Base-by-base conservation (phyloP, 1,140 invertebrate species). In the Periplaneta americana region DNA sequence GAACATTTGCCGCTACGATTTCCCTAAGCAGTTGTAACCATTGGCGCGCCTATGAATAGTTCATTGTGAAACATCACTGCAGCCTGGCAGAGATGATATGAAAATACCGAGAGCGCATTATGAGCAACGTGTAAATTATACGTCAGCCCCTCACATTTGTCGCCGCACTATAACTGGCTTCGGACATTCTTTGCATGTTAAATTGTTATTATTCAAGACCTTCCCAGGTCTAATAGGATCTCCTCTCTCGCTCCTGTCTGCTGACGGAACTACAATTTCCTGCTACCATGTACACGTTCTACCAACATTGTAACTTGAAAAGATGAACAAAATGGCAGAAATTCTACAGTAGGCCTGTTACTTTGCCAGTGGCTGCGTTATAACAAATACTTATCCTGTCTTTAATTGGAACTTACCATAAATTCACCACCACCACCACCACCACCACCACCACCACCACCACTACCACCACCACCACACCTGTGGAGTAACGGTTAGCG, bases 1-100 rank as follows among this genome's bases (percentile, higher is more conserved):
- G 77, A 37, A 78, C n/a, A 28, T 37, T 48, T 17, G 22, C 77
- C 13, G 33, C 77, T 32, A 32, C 77, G 77, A 78, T 78, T 78
- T 78, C 77, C 77, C 77, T 39, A 39, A 78, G 77, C 77, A 36
- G 77, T 39, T 78, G 35, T 78, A 78, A 78, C 77, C 33, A 39
- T 36, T 36, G 33, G 32, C 34, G 75, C 22, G 9, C 15, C 48
- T 66, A 66, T 66, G 48, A 66, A 66, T 66, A 28, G 48, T 66
- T 66, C 48, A 66, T 66, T 66, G 8, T 66, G 48, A 66, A 28
- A n/a, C 22, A 66, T 66, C 28, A 66, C 48, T n/a, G 48, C 22
- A 66, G 0, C 48, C 48, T 28, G 8, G 22, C 28, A n/a, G 22
- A n/a, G 48, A 28, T 28, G 48, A 28, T 28, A 66, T 66, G 48